A percentile compares a stretch with the other conserved stretches of the same genome.
Evolutionary conservation across 1,140 invertebrate species (phyloP).

Genomic region (Druon quercuslanigerum): DNA sequence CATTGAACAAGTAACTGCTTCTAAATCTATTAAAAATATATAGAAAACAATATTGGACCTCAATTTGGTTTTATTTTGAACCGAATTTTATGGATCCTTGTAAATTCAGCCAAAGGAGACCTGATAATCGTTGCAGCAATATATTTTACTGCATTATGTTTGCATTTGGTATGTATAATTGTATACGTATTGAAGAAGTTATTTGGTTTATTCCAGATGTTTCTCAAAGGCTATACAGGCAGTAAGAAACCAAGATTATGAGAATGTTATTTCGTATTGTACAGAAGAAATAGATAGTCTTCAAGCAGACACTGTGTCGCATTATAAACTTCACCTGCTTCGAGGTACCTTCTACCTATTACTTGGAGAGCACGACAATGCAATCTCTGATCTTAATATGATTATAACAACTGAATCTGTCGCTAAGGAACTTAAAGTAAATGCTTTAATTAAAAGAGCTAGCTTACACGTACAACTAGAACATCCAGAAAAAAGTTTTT

Average conservation of each 20-base stretch:
- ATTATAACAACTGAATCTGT: slow-evolving; percentile 79
- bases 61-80: too few species aligned
- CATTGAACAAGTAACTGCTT: too few species aligned
- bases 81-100: too few species aligned
- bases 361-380: slow-evolving; percentile 82
- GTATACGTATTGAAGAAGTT: too few species aligned
- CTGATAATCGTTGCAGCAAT: too few species aligned
- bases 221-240: slow-evolving; percentile 67
- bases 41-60: too few species aligned
- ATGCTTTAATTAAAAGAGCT: slow-evolving; percentile 93
- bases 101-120: too few species aligned
- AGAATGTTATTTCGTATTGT: slow-evolving; percentile 86
- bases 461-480: slow-evolving; percentile 88
- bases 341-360: slow-evolving; percentile 90
- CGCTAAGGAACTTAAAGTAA: slow-evolving; percentile 82
- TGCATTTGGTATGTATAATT: too few species aligned
- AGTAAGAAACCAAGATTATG: slow-evolving; percentile 83
- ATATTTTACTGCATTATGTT: too few species aligned
- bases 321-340: slow-evolving; percentile 81
- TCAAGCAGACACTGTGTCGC: slow-evolving; percentile 71
- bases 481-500: slow-evolving; percentile 82
- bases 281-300: slow-evolving; percentile 85
- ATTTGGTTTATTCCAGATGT: slow-evolving; percentile 43
- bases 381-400: slow-evolving; percentile 82
- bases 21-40: too few species aligned